Evolutionary conservation across 2,888 invertebrate genomes (phyloP), one percentile per base, ranked within the genome.

Genomic region (Isoperla grammatica): DNA sequence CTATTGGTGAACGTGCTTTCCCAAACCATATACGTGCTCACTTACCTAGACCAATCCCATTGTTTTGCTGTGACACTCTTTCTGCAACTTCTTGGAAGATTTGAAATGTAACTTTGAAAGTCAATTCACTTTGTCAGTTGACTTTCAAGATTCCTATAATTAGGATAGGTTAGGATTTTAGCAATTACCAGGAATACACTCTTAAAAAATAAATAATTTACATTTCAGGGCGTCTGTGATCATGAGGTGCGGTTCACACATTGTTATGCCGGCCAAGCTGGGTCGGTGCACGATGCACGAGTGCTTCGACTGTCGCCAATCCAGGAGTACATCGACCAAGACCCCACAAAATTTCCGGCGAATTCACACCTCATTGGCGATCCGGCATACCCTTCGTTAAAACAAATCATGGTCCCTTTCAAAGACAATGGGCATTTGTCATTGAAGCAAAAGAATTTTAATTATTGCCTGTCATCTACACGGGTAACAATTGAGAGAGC

Each of bases 201-300:
- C 22, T 37, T 19, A 58, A 20, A n/a, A 37, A 13, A 17, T 42
- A 42, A n/a, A 6, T 22, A 2, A 22, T 20, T 53, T 29, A 40
- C 43, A 58, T 61, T 63, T 9, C 57, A 66, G 64, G 42, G 63
- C 13, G 61, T 68, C 17, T 67, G 67, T 60, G 64, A 68, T 60
- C 64, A 67, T 53, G 62, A 45, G 12, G 53, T 15, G 15, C 11
- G 57, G 15, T 61, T 68, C 9, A 66, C 62, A 1, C 63, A 67
- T 58, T 62, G 63, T 42, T 66, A 63, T 60, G 61, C 49, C 35
- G 66, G 65, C 49, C 53, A 67, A 54, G 61, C 64, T n/a, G 65
- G 64, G 4, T 67, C 67, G 19, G 60, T 64, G 9, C 65, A 67
- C 59, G 67, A 67, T 61, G 63, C 63, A 13, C 56, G 65, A 56